Evolutionary conservation across 1,140 invertebrate species (phyloP).

Genomic region (Ostrea edulis): DNA sequence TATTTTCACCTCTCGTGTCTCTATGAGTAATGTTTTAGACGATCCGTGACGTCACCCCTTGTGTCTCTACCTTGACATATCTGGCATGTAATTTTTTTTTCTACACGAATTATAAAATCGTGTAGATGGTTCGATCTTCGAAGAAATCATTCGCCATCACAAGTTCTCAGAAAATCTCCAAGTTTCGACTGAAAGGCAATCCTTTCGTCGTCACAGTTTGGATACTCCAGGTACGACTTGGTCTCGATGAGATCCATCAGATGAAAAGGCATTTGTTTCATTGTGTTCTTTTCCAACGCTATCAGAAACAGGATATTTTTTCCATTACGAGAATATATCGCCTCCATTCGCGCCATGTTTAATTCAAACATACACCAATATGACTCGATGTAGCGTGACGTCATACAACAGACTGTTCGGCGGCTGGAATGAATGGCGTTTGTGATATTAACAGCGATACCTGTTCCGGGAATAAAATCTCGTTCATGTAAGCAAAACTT

Average conservation of each 20-base stretch:
- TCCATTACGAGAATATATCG: conserved; percentile 57
- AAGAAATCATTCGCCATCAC: neutral
- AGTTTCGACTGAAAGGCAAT: neutral
- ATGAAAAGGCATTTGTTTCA: conserved; percentile 54
- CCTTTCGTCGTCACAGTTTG: conserved; percentile 42
- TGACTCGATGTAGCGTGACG: conserved; percentile 83
- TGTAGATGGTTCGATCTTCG: neutral
- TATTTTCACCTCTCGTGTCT: too few relatives aligned
- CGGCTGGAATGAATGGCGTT: conserved; percentile 83
- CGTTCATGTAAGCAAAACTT: conserved; percentile 66
- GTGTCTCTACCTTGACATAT: too few relatives aligned
- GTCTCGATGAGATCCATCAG: conserved; percentile 61
- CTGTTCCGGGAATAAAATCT: conserved; percentile 68
- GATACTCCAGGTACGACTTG: conserved; percentile 62
- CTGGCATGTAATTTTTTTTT: too few relatives aligned
- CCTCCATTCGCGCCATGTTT: conserved; percentile 77
- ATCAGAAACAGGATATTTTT: conserved; percentile 63
- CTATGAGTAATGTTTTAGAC: too few relatives aligned
- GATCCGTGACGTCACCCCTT: too few relatives aligned
- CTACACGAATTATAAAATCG: too few relatives aligned
- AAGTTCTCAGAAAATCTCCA: neutral
- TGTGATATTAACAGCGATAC: conserved; percentile 84
- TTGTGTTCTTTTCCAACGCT: conserved; percentile 55
- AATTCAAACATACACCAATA: conserved; percentile 86
- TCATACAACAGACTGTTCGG: conserved; percentile 84